phyloP scores from a whole-genome alignment of 2,113 vertebrate genomes.

The Syngnathus scovelli region DNA sequence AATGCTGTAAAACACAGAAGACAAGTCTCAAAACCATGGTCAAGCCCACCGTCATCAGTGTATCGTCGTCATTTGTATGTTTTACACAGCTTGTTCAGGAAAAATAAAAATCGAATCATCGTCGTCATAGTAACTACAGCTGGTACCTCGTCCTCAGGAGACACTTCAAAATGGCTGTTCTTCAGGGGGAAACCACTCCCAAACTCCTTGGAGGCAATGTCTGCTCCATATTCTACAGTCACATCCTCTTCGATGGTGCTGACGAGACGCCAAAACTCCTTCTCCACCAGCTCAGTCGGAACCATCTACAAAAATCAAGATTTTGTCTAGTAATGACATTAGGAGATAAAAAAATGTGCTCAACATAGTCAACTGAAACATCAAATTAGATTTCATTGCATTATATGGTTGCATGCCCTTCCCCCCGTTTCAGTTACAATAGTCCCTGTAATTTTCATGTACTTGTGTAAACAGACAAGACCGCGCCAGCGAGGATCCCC shows the following conservation, averaged over 20 bases:
- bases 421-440: background rate
- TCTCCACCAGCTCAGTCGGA: slow-evolving; percentile 95
- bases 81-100: background rate
- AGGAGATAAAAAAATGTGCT: background rate
- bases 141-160: slow-evolving; percentile 86
- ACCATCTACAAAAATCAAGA: slow-evolving; percentile 80
- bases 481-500: background rate
- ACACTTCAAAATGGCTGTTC: slow-evolving; percentile 81
- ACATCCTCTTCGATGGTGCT: slow-evolving; percentile 97
- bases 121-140: background rate
- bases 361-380: no score
- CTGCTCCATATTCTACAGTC: slow-evolving; percentile 95
- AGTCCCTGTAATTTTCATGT: background rate
- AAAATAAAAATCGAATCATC: background rate
- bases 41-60: background rate
- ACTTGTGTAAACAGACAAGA: background rate
- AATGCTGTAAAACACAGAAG: slow-evolving; percentile 70
- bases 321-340: background rate
- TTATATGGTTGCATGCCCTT: background rate
- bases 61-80: background rate
- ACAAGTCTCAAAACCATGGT: background rate
- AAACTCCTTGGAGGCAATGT: slow-evolving; percentile 96
- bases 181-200: slow-evolving; percentile 93
- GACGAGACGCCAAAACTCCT: slow-evolving; percentile 96
- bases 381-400: background rate